A percentile compares a stretch with the other conserved stretches of the same genome.
Conservation (phyloP, 2,113 vertebrate genomes). For the Rattus rattus region DNA sequence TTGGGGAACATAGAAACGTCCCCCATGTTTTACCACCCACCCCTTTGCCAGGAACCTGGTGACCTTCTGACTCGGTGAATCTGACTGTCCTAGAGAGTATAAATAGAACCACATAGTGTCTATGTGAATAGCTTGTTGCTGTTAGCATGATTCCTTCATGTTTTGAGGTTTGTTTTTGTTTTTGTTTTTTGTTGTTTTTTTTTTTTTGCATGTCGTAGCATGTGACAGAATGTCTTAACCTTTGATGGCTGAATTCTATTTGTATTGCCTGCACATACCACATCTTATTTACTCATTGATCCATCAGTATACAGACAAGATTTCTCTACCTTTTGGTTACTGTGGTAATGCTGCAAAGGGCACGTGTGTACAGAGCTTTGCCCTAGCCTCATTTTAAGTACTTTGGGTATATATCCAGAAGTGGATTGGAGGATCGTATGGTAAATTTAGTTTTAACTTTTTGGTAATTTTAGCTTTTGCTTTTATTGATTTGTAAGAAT, state of each 20-base stretch:
- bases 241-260: neutral
- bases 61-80: neutral
- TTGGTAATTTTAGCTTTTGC: neutral
- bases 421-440: neutral
- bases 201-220: neutral
- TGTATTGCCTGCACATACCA: neutral
- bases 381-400: neutral
- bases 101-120: neutral
- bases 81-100: neutral
- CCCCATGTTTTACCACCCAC: neutral
- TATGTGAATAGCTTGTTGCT: conserved; percentile 29
- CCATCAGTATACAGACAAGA: neutral
- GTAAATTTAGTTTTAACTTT: neutral
- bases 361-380: neutral
- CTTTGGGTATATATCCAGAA: neutral
- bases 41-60: rapidly evolving
- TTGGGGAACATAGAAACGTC: neutral
- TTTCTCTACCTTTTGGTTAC: neutral
- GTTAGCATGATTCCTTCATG: neutral
- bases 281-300: neutral
- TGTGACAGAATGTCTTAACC: neutral
- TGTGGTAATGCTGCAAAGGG: neutral
- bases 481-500: neutral
- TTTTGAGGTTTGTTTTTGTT: neutral
- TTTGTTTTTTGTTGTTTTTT: too few species aligned